Base-by-base conservation (phyloP, 2,888 invertebrate genomes). In the Cybosia mesomella region DNA sequence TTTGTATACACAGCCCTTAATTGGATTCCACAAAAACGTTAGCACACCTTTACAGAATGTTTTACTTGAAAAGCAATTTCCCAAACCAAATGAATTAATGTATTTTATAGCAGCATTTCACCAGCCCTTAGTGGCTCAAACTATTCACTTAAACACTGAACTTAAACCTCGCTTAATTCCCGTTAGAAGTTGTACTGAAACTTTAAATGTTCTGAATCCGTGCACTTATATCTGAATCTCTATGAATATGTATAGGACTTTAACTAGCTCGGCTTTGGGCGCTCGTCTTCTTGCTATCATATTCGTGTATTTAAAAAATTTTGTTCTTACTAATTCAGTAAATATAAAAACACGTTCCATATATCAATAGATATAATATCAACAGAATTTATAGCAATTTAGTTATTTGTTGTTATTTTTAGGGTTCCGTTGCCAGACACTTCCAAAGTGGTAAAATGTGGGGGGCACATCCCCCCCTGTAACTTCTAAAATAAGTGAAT, bases 181-280 rank as follows among this genome's bases (percentile, higher is more conserved):
- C 22, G 18, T 55, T 57, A 54, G 28, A 62, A 68, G 66, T 61
- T 43, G 60, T 54, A 55, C 58, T 21, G 58, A 61, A 72, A 78
- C 71, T 72, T 71, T 57, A 21, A 55, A 60, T 59, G 61, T 55
- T 71, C 54, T 57, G 73, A 70, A 77, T 70, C 71, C 64, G 43
- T 60, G 59, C 66, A 9, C 59, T 60, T 68, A 59, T 67, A 74
- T 58, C 64, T 36, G 39, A 64, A 53, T 66, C 67, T 39, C 39
- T 69, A 72, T 75, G 70, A 75, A 75, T 81, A 73, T 75, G 70
- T 58, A 75, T 66, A 67, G 66, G 65, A 53, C 57, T 70, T 62
- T 24, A 77, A 73, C 55, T 60, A 61, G 32, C 63, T 39, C 34
- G 66, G 58, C 68, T 76, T 64, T 67, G 59, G 55, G 58, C 57